Percentiles rank a stretch among this genome's conserved stretches.
phyloP scores from a whole-genome alignment of 64 coral and sea anemone species.

The Dendronephthya gigantea region DNA sequence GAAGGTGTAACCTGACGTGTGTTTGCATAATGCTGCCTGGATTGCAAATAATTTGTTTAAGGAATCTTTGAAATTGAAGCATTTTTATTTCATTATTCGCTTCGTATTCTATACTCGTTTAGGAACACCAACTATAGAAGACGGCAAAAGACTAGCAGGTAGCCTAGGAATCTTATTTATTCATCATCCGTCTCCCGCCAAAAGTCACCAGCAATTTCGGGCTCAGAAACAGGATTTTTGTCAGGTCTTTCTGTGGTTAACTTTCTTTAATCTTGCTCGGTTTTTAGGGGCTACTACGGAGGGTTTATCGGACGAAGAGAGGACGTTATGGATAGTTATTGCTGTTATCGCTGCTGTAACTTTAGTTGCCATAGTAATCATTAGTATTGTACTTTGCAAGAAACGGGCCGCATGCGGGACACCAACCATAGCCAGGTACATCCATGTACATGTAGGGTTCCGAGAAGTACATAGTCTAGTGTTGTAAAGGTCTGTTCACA shows the following conservation, averaged over 20 bases:
- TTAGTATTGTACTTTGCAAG: background rate
- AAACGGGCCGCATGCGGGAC: background rate
- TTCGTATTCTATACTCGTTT: background rate
- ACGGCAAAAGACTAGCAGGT: too few species aligned
- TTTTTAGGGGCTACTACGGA: background rate
- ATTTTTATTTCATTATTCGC: too few species aligned
- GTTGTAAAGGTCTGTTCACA: background rate
- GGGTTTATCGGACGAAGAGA: background rate
- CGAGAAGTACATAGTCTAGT: too few species aligned
- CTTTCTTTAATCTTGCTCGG: background rate
- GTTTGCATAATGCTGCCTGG: too few species aligned
- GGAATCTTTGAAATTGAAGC: too few species aligned
- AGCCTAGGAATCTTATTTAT: too few species aligned
- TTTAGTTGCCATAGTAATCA: background rate
- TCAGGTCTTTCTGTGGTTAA: background rate
- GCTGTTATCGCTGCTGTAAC: background rate
- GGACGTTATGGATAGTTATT: constrained; percentile 14
- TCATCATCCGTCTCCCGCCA: too few species aligned
- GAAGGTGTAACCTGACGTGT: too few species aligned
- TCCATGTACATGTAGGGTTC: background rate
- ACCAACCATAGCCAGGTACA: background rate
- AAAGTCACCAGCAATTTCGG: background rate
- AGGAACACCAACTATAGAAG: too few species aligned
- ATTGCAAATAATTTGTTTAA: too few species aligned
- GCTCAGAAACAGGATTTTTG: background rate